Conservation (phyloP, 2,888 invertebrate genomes). For the Philereme vetulata region DNA sequence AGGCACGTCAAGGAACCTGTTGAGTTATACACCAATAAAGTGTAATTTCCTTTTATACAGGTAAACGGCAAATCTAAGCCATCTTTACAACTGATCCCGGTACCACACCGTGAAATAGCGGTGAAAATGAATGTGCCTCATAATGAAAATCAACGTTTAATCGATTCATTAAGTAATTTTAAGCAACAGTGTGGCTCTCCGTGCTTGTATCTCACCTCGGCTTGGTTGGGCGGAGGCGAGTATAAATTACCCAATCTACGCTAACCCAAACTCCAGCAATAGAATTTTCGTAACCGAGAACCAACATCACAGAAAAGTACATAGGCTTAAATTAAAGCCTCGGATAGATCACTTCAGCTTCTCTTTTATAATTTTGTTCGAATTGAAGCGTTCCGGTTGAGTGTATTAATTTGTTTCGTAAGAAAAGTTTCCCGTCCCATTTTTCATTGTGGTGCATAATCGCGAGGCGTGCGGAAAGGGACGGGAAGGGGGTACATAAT, state of each 20-base stretch:
- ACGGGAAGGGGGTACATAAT: conserved; percentile 59
- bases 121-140: conserved; percentile 60
- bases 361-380: conserved; percentile 36
- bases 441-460: conserved; percentile 74
- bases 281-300: conserved; percentile 73
- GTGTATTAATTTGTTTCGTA: conserved; percentile 44
- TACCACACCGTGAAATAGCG: conserved; percentile 37
- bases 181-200: conserved; percentile 70
- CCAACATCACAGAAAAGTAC: conserved; percentile 73
- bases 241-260: conserved; percentile 83
- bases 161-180: conserved; percentile 78
- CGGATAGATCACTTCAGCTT: conserved; percentile 60
- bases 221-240: conserved; percentile 68
- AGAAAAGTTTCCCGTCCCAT: conserved; percentile 58
- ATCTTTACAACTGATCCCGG: conserved; percentile 40
- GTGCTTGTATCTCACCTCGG: conserved; percentile 61
- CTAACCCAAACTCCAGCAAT: conserved; percentile 76
- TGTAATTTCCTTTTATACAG: conserved; percentile 21
- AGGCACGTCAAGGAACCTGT: conserved; percentile 33
- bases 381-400: conserved; percentile 29
- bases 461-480: conserved; percentile 57
- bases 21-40: conserved; percentile 27
- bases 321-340: conserved; percentile 70
- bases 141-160: conserved; percentile 70
- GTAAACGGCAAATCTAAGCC: conserved; percentile 24